These are phyloP conservation scores for Gobio gobio DNA, from an alignment of 2,113 vertebrate species.

Conservation along the genomic window DNA sequence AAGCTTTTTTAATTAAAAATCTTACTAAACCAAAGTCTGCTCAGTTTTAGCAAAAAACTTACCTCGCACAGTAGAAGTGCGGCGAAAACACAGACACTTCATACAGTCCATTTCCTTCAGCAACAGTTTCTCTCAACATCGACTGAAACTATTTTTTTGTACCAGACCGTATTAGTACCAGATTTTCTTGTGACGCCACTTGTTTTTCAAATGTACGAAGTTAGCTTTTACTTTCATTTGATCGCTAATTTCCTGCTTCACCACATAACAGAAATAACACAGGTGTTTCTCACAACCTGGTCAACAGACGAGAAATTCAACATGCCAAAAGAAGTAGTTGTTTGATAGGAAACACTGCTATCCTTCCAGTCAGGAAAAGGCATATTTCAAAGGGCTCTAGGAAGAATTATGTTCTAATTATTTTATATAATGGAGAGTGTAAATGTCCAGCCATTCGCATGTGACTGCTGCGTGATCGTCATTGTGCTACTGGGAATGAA, in stretches of 20 bases:
- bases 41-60: not conserved
- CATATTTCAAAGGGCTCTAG: not conserved
- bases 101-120: not conserved
- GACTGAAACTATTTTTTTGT: not conserved
- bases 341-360: conserved; percentile 1
- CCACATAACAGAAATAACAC: not conserved
- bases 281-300: not conserved
- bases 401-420: too few species aligned
- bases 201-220: not conserved
- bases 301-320: too few species aligned
- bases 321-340: too few species aligned
- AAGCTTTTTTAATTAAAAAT: not conserved
- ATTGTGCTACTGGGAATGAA: not conserved
- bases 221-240: not conserved
- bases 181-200: not conserved
- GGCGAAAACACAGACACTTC: not conserved
- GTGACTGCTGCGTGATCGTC: not conserved
- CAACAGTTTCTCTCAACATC: not conserved
- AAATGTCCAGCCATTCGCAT: not conserved
- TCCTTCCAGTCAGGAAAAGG: not conserved
- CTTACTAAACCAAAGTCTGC: not conserved
- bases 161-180: not conserved
- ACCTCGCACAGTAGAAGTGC: accelerated
- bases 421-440: too few species aligned
- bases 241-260: not conserved